Percentiles rank a stretch among this genome's conserved stretches.
Evolutionary conservation across 2,888 invertebrate genomes (phyloP).

Genomic region (Leptinotarsa haldemani): DNA sequence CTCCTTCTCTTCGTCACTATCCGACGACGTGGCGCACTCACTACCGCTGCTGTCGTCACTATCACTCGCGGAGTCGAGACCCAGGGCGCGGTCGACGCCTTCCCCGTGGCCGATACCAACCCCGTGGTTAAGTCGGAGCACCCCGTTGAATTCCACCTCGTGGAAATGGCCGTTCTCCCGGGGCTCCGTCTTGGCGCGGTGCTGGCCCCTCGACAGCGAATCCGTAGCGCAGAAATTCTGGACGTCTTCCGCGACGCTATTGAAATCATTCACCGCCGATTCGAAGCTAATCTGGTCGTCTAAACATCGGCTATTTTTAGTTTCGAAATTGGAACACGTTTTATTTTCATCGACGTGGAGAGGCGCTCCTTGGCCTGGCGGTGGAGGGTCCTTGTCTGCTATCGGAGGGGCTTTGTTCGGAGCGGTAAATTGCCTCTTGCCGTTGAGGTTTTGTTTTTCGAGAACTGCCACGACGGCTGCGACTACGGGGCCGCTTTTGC

Average conservation of each 20-base stretch:
- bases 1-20: constrained; percentile 57
- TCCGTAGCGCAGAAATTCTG: constrained; percentile 56
- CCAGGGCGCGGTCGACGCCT: constrained; percentile 22
- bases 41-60: constrained; percentile 41
- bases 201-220: constrained; percentile 46
- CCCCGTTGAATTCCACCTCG: constrained; percentile 27
- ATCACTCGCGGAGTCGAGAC: constrained; percentile 43
- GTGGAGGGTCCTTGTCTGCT: constrained; percentile 32
- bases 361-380: constrained; percentile 31
- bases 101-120: not conserved
- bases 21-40: constrained; percentile 46
- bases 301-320: constrained; percentile 54
- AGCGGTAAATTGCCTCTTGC: constrained; percentile 34
- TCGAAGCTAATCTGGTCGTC: constrained; percentile 60
- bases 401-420: constrained; percentile 12
- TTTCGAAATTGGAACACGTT: constrained; percentile 35
- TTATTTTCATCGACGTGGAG: constrained; percentile 28
- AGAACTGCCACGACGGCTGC: constrained; percentile 70
- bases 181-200: constrained; percentile 41
- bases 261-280: constrained; percentile 62
- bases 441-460: constrained; percentile 59
- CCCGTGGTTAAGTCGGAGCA: not conserved
- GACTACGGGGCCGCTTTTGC: constrained; percentile 68
- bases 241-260: constrained; percentile 62
- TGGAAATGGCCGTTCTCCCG: constrained; percentile 22